A percentile compares a stretch with the other conserved stretches of the same genome.
phyloP scores from a whole-genome alignment of 2,797 vertebrate species.

The Pseudochromis fuscus region DNA sequence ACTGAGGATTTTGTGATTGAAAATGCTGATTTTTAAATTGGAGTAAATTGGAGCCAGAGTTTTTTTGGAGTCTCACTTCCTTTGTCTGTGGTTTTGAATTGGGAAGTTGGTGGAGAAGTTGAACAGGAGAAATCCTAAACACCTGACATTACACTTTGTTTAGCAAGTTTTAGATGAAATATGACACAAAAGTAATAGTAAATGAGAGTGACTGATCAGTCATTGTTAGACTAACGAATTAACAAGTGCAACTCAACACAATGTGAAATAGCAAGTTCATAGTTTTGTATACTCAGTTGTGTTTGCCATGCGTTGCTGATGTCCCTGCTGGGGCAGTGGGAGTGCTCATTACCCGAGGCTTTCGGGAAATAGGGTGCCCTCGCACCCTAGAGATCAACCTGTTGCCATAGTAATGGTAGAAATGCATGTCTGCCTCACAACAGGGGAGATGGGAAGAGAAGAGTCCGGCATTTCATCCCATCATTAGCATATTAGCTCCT shows the following conservation, averaged over 20 bases:
- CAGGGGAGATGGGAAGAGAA: conserved; percentile 72
- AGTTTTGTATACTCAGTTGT: conserved; percentile 2
- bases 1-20: no score
- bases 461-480: conserved; percentile 76
- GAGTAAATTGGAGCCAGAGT: no score
- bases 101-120: neutral
- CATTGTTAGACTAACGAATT: neutral
- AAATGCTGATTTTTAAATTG: no score
- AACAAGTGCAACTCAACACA: neutral
- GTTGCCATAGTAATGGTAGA: conserved; percentile 83
- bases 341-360: conserved; percentile 45
- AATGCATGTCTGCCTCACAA: conserved; percentile 80
- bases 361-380: conserved; percentile 66
- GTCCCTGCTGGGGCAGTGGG: conserved; percentile 1
- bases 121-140: neutral
- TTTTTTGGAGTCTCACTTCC: no score
- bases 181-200: neutral
- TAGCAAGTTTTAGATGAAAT: neutral
- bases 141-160: neutral
- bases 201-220: neutral
- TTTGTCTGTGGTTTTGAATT: neutral
- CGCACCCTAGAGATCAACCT: conserved; percentile 73
- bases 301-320: conserved; percentile 41
- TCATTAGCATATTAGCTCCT: conserved; percentile 83
- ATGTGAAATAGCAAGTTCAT: neutral